A percentile compares a stretch with the other conserved stretches of the same genome.
Evolutionary conservation across 2,797 vertebrate species (phyloP).

Genomic region (Oceanodroma leucorhoa): DNA sequence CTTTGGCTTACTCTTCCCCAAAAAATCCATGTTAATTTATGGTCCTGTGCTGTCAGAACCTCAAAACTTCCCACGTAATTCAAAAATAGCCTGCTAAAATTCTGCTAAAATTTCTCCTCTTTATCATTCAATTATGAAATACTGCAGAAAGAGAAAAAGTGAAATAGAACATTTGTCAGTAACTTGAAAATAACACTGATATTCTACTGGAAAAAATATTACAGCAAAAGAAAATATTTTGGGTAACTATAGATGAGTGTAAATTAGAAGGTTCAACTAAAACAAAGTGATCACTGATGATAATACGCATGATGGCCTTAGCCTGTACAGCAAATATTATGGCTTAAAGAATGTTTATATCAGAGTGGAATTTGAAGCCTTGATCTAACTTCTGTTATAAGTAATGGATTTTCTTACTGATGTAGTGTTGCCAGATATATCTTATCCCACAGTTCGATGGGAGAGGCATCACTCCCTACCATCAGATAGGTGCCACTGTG

Average conservation of each 20-base stretch:
- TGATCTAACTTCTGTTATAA: neutral
- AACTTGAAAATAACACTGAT: neutral
- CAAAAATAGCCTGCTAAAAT: neutral
- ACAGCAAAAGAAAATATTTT: neutral
- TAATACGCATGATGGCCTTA: neutral
- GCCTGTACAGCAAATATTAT: neutral
- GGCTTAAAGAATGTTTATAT: neutral
- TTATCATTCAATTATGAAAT: neutral
- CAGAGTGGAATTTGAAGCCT: neutral
- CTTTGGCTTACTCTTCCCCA: neutral
- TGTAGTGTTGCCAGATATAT: neutral
- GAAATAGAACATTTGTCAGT: neutral
- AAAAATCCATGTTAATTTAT: neutral
- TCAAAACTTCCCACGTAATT: neutral
- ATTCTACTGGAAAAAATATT: neutral
- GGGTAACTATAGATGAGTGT: neutral
- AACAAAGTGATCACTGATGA: neutral
- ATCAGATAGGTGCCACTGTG: neutral
- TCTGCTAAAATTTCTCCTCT: neutral
- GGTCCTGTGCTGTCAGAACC: neutral
- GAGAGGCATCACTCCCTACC: neutral
- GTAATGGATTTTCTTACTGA: neutral
- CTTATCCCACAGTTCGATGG: fast-evolving
- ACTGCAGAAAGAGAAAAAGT: neutral
- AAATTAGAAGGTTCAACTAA: neutral